A percentile compares a stretch with the other conserved stretches of the same genome.
These are phyloP conservation scores for Penaeus monodon DNA, from an alignment of 2,888 invertebrate species.

Conservation along the genomic window DNA sequence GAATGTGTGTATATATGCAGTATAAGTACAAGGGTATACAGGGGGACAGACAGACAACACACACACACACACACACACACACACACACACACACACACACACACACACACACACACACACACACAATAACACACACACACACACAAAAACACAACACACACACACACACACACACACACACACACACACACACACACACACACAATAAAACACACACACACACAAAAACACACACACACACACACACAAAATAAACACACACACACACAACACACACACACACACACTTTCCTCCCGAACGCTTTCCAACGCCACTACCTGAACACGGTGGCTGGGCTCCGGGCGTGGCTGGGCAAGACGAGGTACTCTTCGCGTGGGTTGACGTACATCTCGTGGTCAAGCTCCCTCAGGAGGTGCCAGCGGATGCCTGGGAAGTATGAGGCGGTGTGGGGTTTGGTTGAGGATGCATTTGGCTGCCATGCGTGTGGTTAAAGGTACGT, in stretches of 20 bases:
- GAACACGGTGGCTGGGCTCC: slow-evolving; percentile 57
- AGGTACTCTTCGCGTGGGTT: slow-evolving; percentile 59
- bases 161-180: too few relatives aligned
- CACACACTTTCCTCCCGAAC: too few relatives aligned
- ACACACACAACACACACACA: too few relatives aligned
- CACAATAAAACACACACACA: too few relatives aligned
- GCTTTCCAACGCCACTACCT: slow-evolving; percentile 8
- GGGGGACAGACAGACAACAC: too few relatives aligned
- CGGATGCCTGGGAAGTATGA: slow-evolving; percentile 27
- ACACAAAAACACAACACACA: too few relatives aligned
- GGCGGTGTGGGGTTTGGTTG: too few relatives aligned
- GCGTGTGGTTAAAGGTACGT: too few relatives aligned
- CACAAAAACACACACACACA: neutral
- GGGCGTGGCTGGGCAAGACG: slow-evolving; percentile 46
- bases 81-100: slow-evolving; percentile 1
- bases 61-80: neutral
- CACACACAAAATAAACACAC: neutral
- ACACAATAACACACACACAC: neutral
- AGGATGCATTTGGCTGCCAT: too few relatives aligned
- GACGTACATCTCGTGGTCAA: slow-evolving; percentile 57
- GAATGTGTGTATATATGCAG: too few relatives aligned
- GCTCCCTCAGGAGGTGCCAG: slow-evolving; percentile 62
- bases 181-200: too few relatives aligned
- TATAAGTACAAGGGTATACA: too few relatives aligned
- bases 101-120: neutral